A percentile compares a stretch with the other conserved stretches of the same genome.
These are phyloP conservation scores for Parapristionchus giblindavisi DNA, from an alignment of 2,888 invertebrate species.

Conservation along the genomic window DNA sequence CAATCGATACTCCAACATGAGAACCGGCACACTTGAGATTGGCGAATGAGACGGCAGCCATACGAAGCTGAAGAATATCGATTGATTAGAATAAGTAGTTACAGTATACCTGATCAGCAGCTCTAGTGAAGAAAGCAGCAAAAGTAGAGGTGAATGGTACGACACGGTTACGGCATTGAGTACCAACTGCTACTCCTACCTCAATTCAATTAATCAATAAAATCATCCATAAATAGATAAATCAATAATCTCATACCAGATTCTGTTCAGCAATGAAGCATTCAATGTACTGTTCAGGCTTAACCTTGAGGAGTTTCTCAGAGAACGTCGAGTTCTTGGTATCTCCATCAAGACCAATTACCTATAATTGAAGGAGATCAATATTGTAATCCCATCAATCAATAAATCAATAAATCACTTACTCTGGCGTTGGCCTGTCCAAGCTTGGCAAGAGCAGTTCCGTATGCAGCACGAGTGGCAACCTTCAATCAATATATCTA, in stretches of 20 bases:
- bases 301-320: conserved; percentile 83
- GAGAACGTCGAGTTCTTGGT: conserved; percentile 98
- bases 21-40: conserved; percentile 91
- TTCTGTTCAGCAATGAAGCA: conserved; percentile 99
- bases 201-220: neutral
- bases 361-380: conserved; percentile 69
- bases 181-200: conserved; percentile 89
- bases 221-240: neutral
- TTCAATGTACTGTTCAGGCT: conserved; percentile 84
- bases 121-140: conserved; percentile 94
- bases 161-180: conserved; percentile 88
- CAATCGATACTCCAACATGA: conserved; percentile 97
- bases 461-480: conserved; percentile 92
- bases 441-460: conserved; percentile 89
- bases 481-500: conserved; percentile 73
- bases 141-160: conserved; percentile 94
- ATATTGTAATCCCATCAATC: conserved; percentile 37
- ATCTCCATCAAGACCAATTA: conserved; percentile 94
- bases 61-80: conserved; percentile 87
- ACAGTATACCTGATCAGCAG: conserved; percentile 81
- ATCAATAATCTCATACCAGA: conserved; percentile 75
- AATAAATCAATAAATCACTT: no score
- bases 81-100: no score
- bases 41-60: conserved; percentile 98
- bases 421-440: conserved; percentile 76